Evolutionary conservation across 2,113 vertebrate genomes (phyloP).

Genomic region (Dendropsophus ebraccatus): DNA sequence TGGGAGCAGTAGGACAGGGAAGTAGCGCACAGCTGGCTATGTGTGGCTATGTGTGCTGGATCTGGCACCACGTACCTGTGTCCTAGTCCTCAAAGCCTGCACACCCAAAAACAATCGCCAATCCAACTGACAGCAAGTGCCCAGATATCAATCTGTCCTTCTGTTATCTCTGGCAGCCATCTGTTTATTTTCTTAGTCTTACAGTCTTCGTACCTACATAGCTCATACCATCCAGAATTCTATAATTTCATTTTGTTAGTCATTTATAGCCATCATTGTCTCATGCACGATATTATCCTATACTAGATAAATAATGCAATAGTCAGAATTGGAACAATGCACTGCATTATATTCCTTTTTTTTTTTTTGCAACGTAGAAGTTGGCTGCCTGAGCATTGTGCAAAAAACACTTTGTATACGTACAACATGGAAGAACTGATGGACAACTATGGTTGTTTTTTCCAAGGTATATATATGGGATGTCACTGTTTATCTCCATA

Average conservation of each 20-base stretch:
- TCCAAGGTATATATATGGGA: too few relatives aligned
- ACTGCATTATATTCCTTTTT: neutral
- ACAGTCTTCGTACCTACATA: constrained; percentile 32
- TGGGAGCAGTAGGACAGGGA: constrained; percentile 51
- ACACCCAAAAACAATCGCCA: constrained; percentile 36
- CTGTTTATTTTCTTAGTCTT: constrained; percentile 44
- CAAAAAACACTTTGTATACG: too few relatives aligned
- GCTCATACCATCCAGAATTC: neutral
- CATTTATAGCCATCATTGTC: constrained; percentile 24
- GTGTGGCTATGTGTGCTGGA: constrained; percentile 50
- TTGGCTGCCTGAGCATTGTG: too few relatives aligned
- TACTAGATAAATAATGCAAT: neutral
- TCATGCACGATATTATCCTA: neutral
- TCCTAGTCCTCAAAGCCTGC: constrained; percentile 30
- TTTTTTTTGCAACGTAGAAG: neutral
- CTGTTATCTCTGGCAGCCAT: constrained; percentile 50
- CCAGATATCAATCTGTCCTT: constrained; percentile 51
- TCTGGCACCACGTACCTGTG: constrained; percentile 52
- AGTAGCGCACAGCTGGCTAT: constrained; percentile 48
- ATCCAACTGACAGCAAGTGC: constrained; percentile 53
- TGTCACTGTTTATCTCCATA: too few relatives aligned
- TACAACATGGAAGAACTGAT: too few relatives aligned
- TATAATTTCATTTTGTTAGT: neutral
- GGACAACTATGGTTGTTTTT: too few relatives aligned
- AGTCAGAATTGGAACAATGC: neutral